Percentiles rank a stretch among this genome's conserved stretches.
These are phyloP conservation scores for Mayetiola destructor DNA, from an alignment of 2,888 invertebrate species.

Conservation along the genomic window DNA sequence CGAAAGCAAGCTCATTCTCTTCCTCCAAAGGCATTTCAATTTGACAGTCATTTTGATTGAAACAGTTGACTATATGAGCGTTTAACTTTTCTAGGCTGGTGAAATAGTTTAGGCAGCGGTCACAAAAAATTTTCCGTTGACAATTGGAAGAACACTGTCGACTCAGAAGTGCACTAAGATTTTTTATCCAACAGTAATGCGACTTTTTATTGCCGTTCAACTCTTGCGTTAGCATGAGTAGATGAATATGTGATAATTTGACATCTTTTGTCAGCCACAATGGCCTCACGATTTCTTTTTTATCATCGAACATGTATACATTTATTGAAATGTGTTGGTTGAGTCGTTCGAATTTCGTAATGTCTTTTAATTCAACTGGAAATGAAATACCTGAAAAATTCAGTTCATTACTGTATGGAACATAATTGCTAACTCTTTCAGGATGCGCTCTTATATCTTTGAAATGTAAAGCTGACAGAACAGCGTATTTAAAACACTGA, in stretches of 20 bases:
- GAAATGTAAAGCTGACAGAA: background rate
- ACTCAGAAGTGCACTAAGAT: constrained; percentile 18
- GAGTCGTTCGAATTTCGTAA: background rate
- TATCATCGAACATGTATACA: background rate
- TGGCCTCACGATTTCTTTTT: background rate
- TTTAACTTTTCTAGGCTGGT: background rate
- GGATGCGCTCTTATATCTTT: too few relatives aligned
- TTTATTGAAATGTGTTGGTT: background rate
- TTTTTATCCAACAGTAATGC: constrained; percentile 18
- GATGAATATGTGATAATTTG: background rate
- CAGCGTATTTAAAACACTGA: background rate
- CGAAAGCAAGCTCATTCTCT: constrained; percentile 16
- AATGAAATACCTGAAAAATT: background rate
- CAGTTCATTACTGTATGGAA: background rate
- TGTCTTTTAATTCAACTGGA: background rate
- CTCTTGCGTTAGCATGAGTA: background rate
- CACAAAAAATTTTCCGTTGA: constrained; percentile 17
- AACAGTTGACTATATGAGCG: background rate
- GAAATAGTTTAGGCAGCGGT: constrained; percentile 20
- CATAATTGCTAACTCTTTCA: background rate
- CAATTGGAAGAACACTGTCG: constrained; percentile 8
- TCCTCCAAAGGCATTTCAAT: constrained; percentile 16
- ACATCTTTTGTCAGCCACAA: background rate
- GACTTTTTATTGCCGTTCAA: background rate
- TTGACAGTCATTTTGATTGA: constrained; percentile 5